Percentiles rank a stretch among this genome's conserved stretches.
Conservation (phyloP, 2,113 vertebrate species). For the Henicopernis longicauda region DNA sequence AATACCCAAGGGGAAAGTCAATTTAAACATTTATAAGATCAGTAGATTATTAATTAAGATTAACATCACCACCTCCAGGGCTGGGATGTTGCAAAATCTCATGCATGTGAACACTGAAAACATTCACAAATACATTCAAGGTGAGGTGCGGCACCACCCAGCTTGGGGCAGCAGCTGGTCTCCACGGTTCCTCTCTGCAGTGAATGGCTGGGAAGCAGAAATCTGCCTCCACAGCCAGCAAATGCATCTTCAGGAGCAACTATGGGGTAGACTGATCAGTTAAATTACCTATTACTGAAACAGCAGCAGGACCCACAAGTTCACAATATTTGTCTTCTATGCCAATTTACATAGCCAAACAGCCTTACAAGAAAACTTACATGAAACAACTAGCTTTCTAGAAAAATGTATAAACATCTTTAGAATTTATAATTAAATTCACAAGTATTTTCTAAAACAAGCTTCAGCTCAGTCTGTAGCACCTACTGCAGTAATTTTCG, state of each 20-base stretch:
- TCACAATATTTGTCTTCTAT: neutral
- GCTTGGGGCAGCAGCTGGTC: neutral
- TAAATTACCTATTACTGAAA: neutral
- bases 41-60: conserved; percentile 34
- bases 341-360: neutral
- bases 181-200: neutral
- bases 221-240: neutral
- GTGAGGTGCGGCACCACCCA: neutral
- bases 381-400: neutral
- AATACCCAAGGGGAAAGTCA: neutral
- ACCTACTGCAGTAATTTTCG: neutral
- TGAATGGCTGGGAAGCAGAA: neutral
- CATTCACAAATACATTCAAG: neutral
- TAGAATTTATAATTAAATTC: neutral
- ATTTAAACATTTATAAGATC: conserved; percentile 1
- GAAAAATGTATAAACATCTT: neutral
- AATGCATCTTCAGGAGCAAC: neutral
- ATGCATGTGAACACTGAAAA: neutral
- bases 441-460: neutral
- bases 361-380: neutral
- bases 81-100: conserved; percentile 1
- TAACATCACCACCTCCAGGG: conserved; percentile 5
- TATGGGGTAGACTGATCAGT: neutral
- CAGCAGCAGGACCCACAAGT: neutral
- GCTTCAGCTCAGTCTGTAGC: neutral